Conservation (phyloP, 23 tunicate genomes). For the Diplosoma virens region DNA sequence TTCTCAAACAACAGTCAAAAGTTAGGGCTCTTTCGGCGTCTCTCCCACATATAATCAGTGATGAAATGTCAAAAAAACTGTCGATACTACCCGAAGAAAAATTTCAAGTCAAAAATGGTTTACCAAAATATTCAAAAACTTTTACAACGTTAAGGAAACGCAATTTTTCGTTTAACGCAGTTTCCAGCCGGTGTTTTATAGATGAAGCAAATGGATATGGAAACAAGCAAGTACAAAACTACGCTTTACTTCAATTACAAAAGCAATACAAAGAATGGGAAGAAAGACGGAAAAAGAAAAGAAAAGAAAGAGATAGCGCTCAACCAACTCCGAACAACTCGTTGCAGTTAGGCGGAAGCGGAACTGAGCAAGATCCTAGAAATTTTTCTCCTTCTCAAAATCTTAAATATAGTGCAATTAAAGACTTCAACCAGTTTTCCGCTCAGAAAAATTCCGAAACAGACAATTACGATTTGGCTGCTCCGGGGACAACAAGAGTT, state of each 20-base stretch:
- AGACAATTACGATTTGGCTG: too few relatives aligned
- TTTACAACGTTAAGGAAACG: too few relatives aligned
- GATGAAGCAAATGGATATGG: background rate
- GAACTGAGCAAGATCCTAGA: too few relatives aligned
- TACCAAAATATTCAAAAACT: too few relatives aligned
- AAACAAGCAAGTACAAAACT: conserved; percentile 11
- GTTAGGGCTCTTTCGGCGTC: conserved; percentile 46
- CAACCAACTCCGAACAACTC: too few relatives aligned
- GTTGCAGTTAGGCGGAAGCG: too few relatives aligned
- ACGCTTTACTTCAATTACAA: conserved; percentile 58
- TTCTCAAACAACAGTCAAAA: conserved; percentile 59
- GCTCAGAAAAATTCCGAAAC: too few relatives aligned
- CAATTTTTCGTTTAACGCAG: background rate
- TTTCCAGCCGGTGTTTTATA: background rate
- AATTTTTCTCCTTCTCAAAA: too few relatives aligned
- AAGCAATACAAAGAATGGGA: conserved; percentile 61
- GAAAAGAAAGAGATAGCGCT: too few relatives aligned
- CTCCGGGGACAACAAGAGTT: too few relatives aligned
- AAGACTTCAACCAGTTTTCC: too few relatives aligned
- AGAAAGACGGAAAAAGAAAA: conserved; percentile 19
- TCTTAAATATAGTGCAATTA: too few relatives aligned
- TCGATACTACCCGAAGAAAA: background rate
- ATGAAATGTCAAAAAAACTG: background rate
- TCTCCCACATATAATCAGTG: background rate
- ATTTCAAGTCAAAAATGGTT: background rate